Evolutionary conservation across 2,888 invertebrate species (phyloP).

Genomic region (Acrobasis repandana): DNA sequence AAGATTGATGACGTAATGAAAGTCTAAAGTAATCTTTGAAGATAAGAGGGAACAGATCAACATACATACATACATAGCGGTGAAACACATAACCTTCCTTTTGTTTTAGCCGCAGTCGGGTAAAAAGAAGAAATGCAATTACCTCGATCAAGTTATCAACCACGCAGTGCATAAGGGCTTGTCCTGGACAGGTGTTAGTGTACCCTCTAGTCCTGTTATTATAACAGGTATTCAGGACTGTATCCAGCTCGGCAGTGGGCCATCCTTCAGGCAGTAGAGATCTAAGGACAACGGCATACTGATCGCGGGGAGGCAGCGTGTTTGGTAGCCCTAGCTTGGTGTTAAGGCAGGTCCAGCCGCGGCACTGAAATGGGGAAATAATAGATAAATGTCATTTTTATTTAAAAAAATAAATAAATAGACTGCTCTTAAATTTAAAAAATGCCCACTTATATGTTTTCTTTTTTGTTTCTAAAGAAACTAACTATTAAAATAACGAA

Average conservation of each 20-base stretch:
- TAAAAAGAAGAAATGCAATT: slow-evolving; percentile 30
- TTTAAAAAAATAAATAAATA: no score
- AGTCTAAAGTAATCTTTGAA: no score
- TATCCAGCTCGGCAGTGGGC: slow-evolving; percentile 33
- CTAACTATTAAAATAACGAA: no score
- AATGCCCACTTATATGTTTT: no score
- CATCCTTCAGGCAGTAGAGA: slow-evolving; percentile 45
- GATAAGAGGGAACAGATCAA: no score
- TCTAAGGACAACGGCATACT: slow-evolving; percentile 41
- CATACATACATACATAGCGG: no score
- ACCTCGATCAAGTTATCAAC: slow-evolving; percentile 65
- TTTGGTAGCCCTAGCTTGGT: slow-evolving; percentile 52
- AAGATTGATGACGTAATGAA: no score
- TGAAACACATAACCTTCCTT: no score
- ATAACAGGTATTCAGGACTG: slow-evolving; percentile 54
- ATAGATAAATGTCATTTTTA: neutral
- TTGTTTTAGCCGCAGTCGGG: no score
- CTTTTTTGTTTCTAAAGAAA: no score
- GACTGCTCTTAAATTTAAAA: no score
- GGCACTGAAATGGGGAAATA: slow-evolving; percentile 50
- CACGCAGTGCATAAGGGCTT: slow-evolving; percentile 65
- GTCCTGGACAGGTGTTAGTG: slow-evolving; percentile 65
- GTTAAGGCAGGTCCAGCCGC: slow-evolving; percentile 65
- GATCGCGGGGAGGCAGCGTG: slow-evolving; percentile 44
- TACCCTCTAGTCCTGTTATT: slow-evolving; percentile 47